phyloP scores from a whole-genome alignment of 2,797 vertebrate genomes.

The Macroramphosus scolopax region DNA sequence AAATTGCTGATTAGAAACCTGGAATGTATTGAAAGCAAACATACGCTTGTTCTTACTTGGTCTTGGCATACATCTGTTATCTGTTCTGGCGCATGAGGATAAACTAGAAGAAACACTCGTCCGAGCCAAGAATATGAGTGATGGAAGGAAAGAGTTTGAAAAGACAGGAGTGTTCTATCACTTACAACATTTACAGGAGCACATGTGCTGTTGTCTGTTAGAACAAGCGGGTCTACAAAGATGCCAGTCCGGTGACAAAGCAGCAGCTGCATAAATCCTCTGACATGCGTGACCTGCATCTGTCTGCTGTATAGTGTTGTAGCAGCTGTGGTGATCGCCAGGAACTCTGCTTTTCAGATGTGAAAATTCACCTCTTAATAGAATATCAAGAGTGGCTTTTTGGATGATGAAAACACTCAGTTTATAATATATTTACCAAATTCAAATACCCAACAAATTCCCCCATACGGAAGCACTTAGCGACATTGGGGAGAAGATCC shows the following conservation, averaged over 20 bases:
- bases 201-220: constrained; percentile 5
- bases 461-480: too few relatives aligned
- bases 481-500: too few relatives aligned
- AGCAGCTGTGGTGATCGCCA: too few relatives aligned
- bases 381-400: too few relatives aligned
- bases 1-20: constrained; percentile 70
- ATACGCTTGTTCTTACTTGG: constrained; percentile 47
- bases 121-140: constrained; percentile 24
- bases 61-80: constrained; percentile 51
- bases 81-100: constrained; percentile 39
- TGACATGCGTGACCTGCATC: constrained; percentile 18
- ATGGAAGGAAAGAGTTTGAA: too few relatives aligned
- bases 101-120: constrained; percentile 20
- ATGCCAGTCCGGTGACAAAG: constrained; percentile 1
- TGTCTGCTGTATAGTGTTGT: constrained; percentile 5
- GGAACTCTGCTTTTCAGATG: constrained; percentile 2
- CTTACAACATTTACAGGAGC: too few relatives aligned
- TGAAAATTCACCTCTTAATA: too few relatives aligned
- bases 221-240: background rate
- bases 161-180: too few relatives aligned
- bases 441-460: too few relatives aligned
- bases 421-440: too few relatives aligned
- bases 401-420: too few relatives aligned
- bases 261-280: constrained; percentile 24
- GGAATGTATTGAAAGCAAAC: constrained; percentile 56